Evolutionary conservation across 2,888 invertebrate genomes (phyloP).

Genomic region (Spilosoma lubricipeda): DNA sequence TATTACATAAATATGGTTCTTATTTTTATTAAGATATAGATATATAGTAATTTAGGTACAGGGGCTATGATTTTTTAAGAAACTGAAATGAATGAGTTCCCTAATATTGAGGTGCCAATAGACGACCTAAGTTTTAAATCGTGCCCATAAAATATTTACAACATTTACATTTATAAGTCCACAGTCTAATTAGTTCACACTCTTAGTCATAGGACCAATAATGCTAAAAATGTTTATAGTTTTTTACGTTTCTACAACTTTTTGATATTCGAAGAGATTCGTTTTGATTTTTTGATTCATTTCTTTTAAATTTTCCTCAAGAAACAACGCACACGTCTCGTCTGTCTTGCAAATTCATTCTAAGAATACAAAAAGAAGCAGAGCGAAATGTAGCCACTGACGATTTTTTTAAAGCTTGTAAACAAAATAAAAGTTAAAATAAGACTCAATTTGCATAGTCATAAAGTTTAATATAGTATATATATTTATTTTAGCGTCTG

Average conservation of each 20-base stretch:
- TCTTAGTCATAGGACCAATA: not conserved
- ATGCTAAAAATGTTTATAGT: not conserved
- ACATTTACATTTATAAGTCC: too few relatives aligned
- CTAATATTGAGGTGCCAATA: not conserved
- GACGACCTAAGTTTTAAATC: too few relatives aligned
- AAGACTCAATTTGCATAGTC: accelerated
- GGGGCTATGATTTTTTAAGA: not conserved
- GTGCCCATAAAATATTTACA: not conserved
- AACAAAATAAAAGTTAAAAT: slow-evolving; percentile 1
- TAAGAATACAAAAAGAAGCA: slow-evolving; percentile 35
- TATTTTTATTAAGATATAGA: too few relatives aligned
- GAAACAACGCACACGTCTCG: not conserved
- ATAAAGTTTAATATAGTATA: slow-evolving; percentile 25
- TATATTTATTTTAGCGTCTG: slow-evolving; percentile 11
- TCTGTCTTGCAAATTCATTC: slow-evolving; percentile 39
- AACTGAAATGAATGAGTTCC: not conserved
- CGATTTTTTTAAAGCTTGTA: slow-evolving; percentile 18
- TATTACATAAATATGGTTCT: not conserved
- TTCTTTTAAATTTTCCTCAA: slow-evolving; percentile 11
- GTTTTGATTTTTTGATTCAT: too few relatives aligned
- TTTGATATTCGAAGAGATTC: not conserved
- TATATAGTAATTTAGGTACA: not conserved
- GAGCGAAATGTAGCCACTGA: slow-evolving; percentile 29
- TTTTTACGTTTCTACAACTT: not conserved
- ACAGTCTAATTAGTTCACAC: not conserved